Percentiles rank a stretch among this genome's conserved stretches.
Evolutionary conservation across 2,888 invertebrate species (phyloP).

Genomic region (Pyrocoelia pectoralis): DNA sequence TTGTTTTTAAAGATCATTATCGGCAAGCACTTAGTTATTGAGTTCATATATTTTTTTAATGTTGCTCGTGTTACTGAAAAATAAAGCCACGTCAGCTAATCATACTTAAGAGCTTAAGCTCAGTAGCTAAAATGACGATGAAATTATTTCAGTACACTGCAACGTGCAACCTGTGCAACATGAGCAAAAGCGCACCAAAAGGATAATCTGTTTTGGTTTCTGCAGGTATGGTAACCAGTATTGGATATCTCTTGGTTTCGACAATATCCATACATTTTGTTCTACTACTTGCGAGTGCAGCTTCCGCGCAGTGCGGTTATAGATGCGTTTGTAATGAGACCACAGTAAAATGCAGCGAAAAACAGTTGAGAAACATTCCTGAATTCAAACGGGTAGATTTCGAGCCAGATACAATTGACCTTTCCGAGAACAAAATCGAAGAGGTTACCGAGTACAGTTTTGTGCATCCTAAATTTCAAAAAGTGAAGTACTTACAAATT

Average conservation of each 20-base stretch:
- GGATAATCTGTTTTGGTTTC: too few relatives aligned
- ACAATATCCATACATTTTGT: background rate
- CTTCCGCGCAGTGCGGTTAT: constrained; percentile 31
- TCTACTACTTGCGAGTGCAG: background rate
- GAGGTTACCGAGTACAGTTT: constrained; percentile 48
- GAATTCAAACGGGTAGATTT: constrained; percentile 46
- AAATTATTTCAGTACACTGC: too few relatives aligned
- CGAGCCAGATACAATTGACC: constrained; percentile 50
- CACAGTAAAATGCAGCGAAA: constrained; percentile 48
- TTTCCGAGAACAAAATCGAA: constrained; percentile 53
- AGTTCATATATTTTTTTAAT: too few relatives aligned
- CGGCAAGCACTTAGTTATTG: too few relatives aligned
- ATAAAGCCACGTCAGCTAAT: too few relatives aligned
- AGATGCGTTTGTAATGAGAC: constrained; percentile 50
- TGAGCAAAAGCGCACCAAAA: too few relatives aligned
- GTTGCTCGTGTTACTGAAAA: too few relatives aligned
- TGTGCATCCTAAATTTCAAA: constrained; percentile 49
- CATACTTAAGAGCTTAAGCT: too few relatives aligned
- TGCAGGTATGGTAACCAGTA: background rate
- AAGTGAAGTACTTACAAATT: constrained; percentile 51
- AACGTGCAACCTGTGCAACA: too few relatives aligned
- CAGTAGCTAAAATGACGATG: too few relatives aligned
- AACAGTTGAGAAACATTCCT: constrained; percentile 48
- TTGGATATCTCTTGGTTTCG: background rate
- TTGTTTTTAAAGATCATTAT: too few relatives aligned